Base-by-base conservation (phyloP, 2,888 invertebrate genomes). In the Macrophya annulata region DNA sequence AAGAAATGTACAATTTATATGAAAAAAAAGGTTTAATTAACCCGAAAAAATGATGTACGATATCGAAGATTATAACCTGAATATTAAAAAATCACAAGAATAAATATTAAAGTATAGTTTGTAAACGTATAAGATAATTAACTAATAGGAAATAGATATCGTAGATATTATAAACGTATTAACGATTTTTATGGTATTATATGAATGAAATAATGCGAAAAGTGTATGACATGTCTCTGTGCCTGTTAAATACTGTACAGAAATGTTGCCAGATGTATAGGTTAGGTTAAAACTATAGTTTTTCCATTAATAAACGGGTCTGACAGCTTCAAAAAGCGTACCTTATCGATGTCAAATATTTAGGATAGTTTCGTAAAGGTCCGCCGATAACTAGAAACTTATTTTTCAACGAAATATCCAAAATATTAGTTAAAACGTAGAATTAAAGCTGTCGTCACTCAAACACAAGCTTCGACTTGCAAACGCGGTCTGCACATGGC, bases 401-500 rank as follows among this genome's bases (percentile, higher is more conserved):
- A 51, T 83, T 48, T 84, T 37, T 15, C 55, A 25, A 45, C 48
- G 17, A 82, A 55, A 84, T 85, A 68, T 83, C 55, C 72, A 31
- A 55, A 82, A 62, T 81, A 82, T 82, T 62, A n/a, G 55, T 83
- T 45, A 79, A 82, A 85, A 68, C 43, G 65, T 37, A 85, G 45
- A 25, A 21, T 55, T 51, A 82, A 72, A 71, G 71, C 82, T 82
- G 21, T 85, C 81, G 71, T 83, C 82, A 72, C 40, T 51, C 31
- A 9, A 55, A 85, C 82, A 85, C 85, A 81, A 85, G 72, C 81
- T 77, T 82, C 85, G 81, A 71, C 82, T 82, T 51, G 15, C 71
- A 43, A 85, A 82, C 81, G 85, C 85, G 82, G 79, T 68, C 77
- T 85, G 83, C 83, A 83, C 83, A 83, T 83, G 83, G 83, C 71